Evolutionary conservation across 2,113 vertebrate genomes (phyloP).

Genomic region (Hystrix brachyura): DNA sequence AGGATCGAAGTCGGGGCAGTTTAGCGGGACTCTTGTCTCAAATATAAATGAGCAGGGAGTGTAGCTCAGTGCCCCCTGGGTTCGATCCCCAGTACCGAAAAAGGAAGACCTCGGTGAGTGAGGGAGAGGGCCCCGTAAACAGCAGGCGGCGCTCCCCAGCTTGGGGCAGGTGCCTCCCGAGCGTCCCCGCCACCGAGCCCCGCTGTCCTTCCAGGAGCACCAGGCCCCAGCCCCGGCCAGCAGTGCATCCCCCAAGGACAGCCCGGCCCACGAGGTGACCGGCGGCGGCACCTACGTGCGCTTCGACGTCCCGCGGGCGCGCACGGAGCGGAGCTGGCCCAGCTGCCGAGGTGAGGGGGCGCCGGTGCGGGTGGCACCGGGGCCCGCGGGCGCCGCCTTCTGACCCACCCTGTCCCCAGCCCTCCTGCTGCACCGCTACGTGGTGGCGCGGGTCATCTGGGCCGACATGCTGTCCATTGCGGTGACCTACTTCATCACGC

Average conservation of each 20-base stretch:
- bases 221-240: slow-evolving; percentile 68
- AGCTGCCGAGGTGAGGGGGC: slow-evolving; percentile 91
- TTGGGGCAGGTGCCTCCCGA: not conserved
- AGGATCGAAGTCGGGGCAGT: not conserved
- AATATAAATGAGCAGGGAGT: not conserved
- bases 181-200: not conserved
- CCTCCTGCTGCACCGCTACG: slow-evolving; percentile 96
- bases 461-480: slow-evolving; percentile 98
- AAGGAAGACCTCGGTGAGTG: not conserved
- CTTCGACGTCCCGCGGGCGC: slow-evolving; percentile 92
- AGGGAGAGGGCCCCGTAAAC: too few species aligned
- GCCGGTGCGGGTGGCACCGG: not conserved
- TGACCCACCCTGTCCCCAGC: slow-evolving; percentile 85
- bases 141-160: not conserved
- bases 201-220: slow-evolving; percentile 87
- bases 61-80: not conserved
- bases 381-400: fast-evolving
- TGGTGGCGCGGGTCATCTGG: slow-evolving; percentile 97
- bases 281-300: slow-evolving; percentile 91
- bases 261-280: slow-evolving; percentile 88
- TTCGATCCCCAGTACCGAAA: not conserved
- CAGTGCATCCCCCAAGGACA: slow-evolving; percentile 82
- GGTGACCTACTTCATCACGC: slow-evolving; percentile 98
- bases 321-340: slow-evolving; percentile 94
- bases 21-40: not conserved